Conservation (phyloP, 2,888 invertebrate genomes). For the Drosophila meridionalis region DNA sequence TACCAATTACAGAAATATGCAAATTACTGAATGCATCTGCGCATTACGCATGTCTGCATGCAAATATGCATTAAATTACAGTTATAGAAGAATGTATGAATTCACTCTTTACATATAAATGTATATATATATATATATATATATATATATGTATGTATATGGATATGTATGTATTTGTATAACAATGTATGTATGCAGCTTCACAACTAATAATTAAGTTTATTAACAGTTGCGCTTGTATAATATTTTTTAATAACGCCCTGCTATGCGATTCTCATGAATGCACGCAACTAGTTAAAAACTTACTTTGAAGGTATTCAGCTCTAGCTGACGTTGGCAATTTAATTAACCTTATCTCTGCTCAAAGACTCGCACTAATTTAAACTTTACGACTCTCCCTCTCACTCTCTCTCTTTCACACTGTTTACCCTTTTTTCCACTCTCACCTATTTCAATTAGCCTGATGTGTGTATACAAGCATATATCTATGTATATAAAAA, state of each 20-base stretch:
- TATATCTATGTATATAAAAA: neutral
- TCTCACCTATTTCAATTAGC: neutral
- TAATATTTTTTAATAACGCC: neutral
- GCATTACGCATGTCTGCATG: constrained; percentile 1
- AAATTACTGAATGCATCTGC: neutral
- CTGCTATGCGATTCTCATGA: constrained; percentile 8
- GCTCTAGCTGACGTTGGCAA: neutral
- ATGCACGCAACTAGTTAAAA: neutral
- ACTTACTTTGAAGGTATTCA: constrained; percentile 1
- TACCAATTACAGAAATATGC: constrained; percentile 3
- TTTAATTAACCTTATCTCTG: constrained; percentile 18
- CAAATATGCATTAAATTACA: neutral
- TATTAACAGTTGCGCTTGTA: neutral
- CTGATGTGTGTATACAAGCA: neutral
- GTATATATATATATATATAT: neutral
- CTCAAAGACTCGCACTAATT: neutral
- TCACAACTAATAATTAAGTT: neutral
- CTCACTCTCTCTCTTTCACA: neutral
- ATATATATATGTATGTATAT: neutral
- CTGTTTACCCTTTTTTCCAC: neutral
- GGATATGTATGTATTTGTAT: neutral
- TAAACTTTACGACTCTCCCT: neutral
- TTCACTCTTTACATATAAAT: neutral
- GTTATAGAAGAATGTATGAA: neutral
- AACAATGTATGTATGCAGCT: neutral